Percentiles rank a stretch among this genome's conserved stretches.
phyloP scores from a whole-genome alignment of 2,888 invertebrate genomes.

The Hoplodrina ambigua region DNA sequence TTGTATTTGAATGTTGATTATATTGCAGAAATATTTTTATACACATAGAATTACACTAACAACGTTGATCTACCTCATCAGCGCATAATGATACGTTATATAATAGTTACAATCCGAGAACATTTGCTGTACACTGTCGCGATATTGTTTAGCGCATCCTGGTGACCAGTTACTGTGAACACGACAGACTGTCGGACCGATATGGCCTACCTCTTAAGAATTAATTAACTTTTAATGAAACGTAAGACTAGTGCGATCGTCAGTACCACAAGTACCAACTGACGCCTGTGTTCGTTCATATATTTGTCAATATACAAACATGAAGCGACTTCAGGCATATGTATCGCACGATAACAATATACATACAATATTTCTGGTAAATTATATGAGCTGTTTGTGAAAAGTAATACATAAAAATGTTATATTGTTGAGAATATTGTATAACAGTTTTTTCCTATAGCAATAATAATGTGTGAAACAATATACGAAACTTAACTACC shows the following conservation, averaged over 20 bases:
- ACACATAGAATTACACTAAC: slow-evolving; percentile 84
- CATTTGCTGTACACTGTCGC: slow-evolving; percentile 62
- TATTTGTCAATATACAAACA: slow-evolving; percentile 54
- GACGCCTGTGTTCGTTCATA: slow-evolving; percentile 56
- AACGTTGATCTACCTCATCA: slow-evolving; percentile 88
- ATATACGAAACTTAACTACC: slow-evolving; percentile 87
- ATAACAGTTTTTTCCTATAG: slow-evolving; percentile 84
- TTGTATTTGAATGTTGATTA: slow-evolving; percentile 89
- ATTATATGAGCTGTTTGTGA: slow-evolving; percentile 73
- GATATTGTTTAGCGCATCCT: slow-evolving; percentile 60
- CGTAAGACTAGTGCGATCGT: slow-evolving; percentile 43
- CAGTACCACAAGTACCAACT: slow-evolving; percentile 17
- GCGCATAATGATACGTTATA: slow-evolving; percentile 69
- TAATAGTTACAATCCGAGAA: slow-evolving; percentile 51
- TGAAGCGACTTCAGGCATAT: slow-evolving; percentile 38
- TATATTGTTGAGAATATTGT: slow-evolving; percentile 84
- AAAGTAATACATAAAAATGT: slow-evolving; percentile 75
- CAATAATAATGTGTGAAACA: slow-evolving; percentile 85
- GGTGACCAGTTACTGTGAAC: slow-evolving; percentile 64
- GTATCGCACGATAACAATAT: slow-evolving; percentile 46
- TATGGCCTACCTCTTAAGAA: slow-evolving; percentile 79
- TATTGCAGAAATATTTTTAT: slow-evolving; percentile 90
- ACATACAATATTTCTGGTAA: slow-evolving; percentile 63
- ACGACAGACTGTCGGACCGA: slow-evolving; percentile 64
- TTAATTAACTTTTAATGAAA: slow-evolving; percentile 55